These are phyloP conservation scores for Frankliniella fusca DNA, from an alignment of 2,888 invertebrate genomes.

Conservation along the genomic window DNA sequence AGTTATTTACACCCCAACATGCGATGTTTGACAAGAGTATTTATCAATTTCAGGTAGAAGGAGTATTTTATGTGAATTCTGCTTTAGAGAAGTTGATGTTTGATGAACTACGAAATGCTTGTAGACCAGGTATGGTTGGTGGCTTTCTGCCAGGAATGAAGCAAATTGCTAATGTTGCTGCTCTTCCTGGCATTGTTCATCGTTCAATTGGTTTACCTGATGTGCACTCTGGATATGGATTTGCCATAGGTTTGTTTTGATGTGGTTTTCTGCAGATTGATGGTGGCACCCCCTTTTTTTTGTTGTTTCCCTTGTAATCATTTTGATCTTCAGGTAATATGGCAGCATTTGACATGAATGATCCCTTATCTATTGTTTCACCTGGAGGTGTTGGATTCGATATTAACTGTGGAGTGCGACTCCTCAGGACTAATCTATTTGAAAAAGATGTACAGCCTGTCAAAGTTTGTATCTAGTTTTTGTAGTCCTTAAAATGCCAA, in stretches of 20 bases:
- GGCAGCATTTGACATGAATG: conserved; percentile 95
- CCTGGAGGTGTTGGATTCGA: conserved; percentile 99
- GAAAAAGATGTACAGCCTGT: conserved; percentile 91
- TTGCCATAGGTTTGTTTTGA: conserved; percentile 77
- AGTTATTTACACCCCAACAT: neutral
- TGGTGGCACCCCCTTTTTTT: neutral
- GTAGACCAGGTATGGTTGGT: conserved; percentile 83
- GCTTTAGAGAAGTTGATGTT: conserved; percentile 92
- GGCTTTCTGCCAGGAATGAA: conserved; percentile 98
- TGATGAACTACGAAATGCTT: conserved; percentile 88
- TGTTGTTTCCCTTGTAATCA: neutral
- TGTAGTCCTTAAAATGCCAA: neutral
- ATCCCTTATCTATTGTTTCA: conserved; percentile 89
- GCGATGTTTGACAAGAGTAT: too few species aligned
- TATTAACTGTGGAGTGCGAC: conserved; percentile 96
- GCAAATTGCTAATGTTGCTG: conserved; percentile 98
- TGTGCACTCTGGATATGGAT: conserved; percentile 97
- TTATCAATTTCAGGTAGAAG: conserved; percentile 68
- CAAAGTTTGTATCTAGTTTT: conserved; percentile 55
- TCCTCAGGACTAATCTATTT: conserved; percentile 88
- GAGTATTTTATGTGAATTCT: conserved; percentile 92
- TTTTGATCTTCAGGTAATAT: conserved; percentile 70
- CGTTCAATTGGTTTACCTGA: conserved; percentile 92
- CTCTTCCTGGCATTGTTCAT: conserved; percentile 94
- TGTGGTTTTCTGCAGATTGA: neutral